Evolutionary conservation across 2,888 invertebrate genomes (phyloP), one percentile per base, ranked within the genome.

Genomic region (Rapana venosa): DNA sequence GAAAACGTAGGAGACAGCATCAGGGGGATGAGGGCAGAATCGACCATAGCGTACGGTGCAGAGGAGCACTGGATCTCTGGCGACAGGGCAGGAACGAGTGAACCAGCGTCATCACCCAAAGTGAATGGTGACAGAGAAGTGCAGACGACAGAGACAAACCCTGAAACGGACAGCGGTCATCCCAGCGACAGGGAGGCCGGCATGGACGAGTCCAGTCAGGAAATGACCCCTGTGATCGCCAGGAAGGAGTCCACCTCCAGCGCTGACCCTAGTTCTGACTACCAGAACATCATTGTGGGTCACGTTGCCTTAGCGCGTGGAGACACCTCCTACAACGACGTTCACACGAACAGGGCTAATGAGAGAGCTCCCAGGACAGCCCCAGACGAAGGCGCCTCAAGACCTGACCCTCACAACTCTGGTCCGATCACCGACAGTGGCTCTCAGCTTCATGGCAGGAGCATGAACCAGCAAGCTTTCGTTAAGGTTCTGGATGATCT

Each of bases 151-250:
- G 47, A 8, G 47, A 66, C 26, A 13, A 66, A 90, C 5, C 87
- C 87, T 79, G 90, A 88, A 56, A 90, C 92, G 35, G 30, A 92
- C 87, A 92, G 92, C 70, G 92, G 92, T 26, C 90, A 92, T 26
- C 84, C 88, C n/a, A 84, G 88, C 47, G 70, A 88, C 56, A 26
- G 70, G 81, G 88, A 88, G 30, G 66, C 35, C 20, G 88, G 79
- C 20, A 36, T 26, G n/a, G 79, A 20, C 17, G 79, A 47, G 6
- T 66, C 70, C 70, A 66, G 66, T 66, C 20, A n/a, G 61, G 15
- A 0, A 1, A 20, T 22, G 17, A 13, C 30, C 58, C 58, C 58
- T 15, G 61, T 85, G 30, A 32, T 15, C 22, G 22, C 47, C 47
- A 84, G 56, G 26, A n/a, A 47, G 84, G 56, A 35, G 61, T 22